phyloP scores from a whole-genome alignment of 2,888 invertebrate species.

The Boloria euphrosyne region DNA sequence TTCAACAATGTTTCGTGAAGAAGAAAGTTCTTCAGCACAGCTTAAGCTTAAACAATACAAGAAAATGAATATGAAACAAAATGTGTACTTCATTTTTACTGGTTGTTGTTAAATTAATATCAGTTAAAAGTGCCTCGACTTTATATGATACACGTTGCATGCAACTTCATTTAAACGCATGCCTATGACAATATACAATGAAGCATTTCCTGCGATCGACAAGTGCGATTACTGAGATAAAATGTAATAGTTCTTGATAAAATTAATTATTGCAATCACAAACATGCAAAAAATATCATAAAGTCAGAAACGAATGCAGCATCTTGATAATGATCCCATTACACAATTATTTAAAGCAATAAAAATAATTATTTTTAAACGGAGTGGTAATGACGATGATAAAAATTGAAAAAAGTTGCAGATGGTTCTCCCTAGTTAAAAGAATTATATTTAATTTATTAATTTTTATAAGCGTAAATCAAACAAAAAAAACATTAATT shows the following conservation, averaged over 20 bases:
- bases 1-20: slow-evolving; percentile 39
- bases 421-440: not conserved
- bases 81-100: slow-evolving; percentile 63
- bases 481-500: no score
- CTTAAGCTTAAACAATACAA: slow-evolving; percentile 48
- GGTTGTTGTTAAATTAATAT: slow-evolving; percentile 51
- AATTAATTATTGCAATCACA: slow-evolving; percentile 51
- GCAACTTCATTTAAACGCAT: slow-evolving; percentile 52
- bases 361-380: slow-evolving; percentile 30
- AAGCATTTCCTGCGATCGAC: slow-evolving; percentile 70
- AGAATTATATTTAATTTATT: no score
- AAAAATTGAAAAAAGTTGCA: slow-evolving; percentile 7
- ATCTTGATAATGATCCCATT: slow-evolving; percentile 29
- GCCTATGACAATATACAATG: slow-evolving; percentile 68
- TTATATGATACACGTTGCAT: slow-evolving; percentile 61
- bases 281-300: slow-evolving; percentile 41
- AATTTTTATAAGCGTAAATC: no score
- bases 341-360: slow-evolving; percentile 21
- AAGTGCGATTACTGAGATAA: slow-evolving; percentile 59
- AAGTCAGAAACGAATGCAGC: slow-evolving; percentile 18
- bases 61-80: slow-evolving; percentile 56
- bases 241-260: slow-evolving; percentile 53
- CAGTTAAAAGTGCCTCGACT: slow-evolving; percentile 42
- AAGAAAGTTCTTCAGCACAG: slow-evolving; percentile 43
- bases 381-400: slow-evolving; percentile 21